These are phyloP conservation scores for Artemisiospiza belli DNA, from an alignment of 2,113 vertebrate genomes.

Conservation along the genomic window DNA sequence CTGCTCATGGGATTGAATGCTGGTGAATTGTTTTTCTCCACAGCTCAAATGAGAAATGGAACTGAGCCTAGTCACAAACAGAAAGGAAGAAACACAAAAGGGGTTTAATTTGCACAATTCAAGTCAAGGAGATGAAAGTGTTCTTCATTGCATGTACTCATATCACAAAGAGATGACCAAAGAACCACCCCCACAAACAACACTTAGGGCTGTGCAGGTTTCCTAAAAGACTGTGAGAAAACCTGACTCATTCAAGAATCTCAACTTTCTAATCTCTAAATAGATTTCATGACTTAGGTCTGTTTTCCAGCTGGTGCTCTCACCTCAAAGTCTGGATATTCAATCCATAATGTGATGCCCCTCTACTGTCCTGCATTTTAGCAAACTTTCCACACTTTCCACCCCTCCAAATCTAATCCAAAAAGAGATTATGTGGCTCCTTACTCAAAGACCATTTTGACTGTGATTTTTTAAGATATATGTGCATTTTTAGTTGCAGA, in stretches of 20 bases:
- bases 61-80: background rate
- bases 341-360: background rate
- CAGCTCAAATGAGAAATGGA: background rate
- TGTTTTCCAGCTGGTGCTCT: background rate
- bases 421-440: background rate
- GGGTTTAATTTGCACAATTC: background rate
- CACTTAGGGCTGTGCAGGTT: background rate
- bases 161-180: background rate
- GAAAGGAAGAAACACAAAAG: background rate
- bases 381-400: background rate
- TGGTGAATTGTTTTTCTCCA: background rate
- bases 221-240: background rate
- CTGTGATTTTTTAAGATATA: background rate
- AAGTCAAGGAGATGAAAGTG: background rate
- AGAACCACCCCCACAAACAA: background rate
- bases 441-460: background rate
- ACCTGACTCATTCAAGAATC: background rate
- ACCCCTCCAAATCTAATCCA: too few relatives aligned
- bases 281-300: background rate
- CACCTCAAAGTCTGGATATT: background rate
- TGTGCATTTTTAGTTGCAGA: background rate
- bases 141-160: background rate
- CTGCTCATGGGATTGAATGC: background rate
- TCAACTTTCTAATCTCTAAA: background rate
- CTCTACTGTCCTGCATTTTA: background rate